Base-by-base conservation (phyloP, 1,140 invertebrate species). In the Diorhabda elongata region DNA sequence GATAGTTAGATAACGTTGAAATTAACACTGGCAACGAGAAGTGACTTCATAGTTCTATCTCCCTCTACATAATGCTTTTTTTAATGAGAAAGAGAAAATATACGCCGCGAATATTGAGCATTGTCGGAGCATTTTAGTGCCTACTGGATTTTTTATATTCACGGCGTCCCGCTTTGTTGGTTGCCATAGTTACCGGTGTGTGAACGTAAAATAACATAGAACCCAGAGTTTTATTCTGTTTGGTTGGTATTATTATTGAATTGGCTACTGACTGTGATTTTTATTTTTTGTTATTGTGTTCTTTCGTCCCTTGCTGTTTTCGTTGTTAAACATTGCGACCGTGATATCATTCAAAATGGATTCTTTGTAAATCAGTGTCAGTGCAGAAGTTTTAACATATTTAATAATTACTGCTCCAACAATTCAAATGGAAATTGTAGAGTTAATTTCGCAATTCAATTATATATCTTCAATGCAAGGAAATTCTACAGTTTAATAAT, bases 1-100 rank as follows among this genome's bases (percentile, higher is more conserved):
- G 78, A 80, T 80, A 71, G 75, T 76, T 75, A 79, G 78, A 80
- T 80, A 80, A 78, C 77, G 71, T 69, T 76, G 77, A 80, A 80
- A 80, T 80, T 80, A 80, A 80, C 78, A 79, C 78, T 75, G 66
- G 64, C 68, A 70, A 73, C 68, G 64, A 71, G 69, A 73, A 73
- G 67, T 71, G 72, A 68, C 72, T 70, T 68, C 26, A 11, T 59
- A 11, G 56, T 6, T 42, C 69, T 56, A 44, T 76, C 74, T 74
- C 66, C 58, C 8, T 76, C 60, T 41, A 52, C 11, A 26, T 44
- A 6, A 26, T 45, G 41, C 11, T 44, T 7, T 5, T 43, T 5
- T 5, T 3, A n/a, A 7, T 26, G 47, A 26, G 5, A n/a, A 42
- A 64, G 44, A 64, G 68, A 65, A 69, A 71, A 71, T 5, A 42